Conservation (phyloP, 2,797 vertebrate species). For the Heliangelus exortis region DNA sequence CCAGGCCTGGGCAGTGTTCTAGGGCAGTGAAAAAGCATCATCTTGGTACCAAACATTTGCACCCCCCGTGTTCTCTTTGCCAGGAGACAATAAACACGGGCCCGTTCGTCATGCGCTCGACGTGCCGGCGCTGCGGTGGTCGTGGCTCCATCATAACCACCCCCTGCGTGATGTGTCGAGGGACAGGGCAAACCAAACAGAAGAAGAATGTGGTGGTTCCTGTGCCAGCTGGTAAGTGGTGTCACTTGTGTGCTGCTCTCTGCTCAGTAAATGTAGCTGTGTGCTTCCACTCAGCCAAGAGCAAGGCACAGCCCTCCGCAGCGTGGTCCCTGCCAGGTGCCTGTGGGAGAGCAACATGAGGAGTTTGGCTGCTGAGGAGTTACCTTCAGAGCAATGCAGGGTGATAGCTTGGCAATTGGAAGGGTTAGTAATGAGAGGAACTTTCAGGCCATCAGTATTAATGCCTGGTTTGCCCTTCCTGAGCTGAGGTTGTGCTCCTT, state of each 20-base stretch:
- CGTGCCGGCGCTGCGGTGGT: constrained; percentile 90
- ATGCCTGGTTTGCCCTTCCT: background rate
- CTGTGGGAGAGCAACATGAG: accelerated
- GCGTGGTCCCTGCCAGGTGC: background rate
- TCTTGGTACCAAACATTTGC: accelerated
- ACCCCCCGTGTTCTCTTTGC: background rate
- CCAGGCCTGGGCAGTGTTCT: background rate
- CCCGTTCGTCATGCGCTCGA: constrained; percentile 97
- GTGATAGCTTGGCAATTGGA: background rate
- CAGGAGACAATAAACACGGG: constrained; percentile 97
- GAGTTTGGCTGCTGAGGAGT: background rate
- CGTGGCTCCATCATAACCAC: constrained; percentile 88
- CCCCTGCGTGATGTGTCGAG: constrained; percentile 87
- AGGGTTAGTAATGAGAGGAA: background rate
- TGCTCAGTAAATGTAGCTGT: background rate
- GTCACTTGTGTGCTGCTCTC: background rate
- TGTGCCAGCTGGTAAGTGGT: constrained; percentile 91
- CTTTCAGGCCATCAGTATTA: background rate
- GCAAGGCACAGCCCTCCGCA: background rate
- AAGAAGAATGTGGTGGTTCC: constrained; percentile 90
- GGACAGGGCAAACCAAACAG: constrained; percentile 92
- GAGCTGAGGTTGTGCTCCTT: background rate
- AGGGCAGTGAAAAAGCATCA: background rate
- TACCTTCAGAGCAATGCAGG: background rate
- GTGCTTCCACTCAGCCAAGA: background rate